Evolutionary conservation across 2,797 vertebrate species (phyloP), one percentile per base, ranked within the genome.

Genomic region (Thunnus albacares): DNA sequence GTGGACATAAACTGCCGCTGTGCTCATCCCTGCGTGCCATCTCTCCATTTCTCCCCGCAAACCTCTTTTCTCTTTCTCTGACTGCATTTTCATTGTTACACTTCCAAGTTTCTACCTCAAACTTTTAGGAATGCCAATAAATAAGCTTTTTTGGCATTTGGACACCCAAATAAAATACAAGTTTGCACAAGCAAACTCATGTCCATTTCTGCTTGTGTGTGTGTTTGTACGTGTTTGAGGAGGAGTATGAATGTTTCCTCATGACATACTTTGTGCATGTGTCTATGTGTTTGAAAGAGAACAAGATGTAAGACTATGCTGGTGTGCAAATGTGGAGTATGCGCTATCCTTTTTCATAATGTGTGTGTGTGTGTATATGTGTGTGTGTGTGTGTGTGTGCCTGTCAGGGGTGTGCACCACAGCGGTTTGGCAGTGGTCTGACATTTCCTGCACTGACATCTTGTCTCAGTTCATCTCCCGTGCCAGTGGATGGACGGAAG

Each of bases 401-500:
- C 81, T 93, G 78, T 92, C 89, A 91, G 90, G 87, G 81, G 75
- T 87, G 81, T 90, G 85, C 79, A 86, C 87, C 73, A 35, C 84
- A 87, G 87, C 68, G 74, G 81, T 94, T 92, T 94, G 94, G 92
- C 93, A 92, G 90, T 87, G 80, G 74, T 86, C 91, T 94, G 93
- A 94, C 93, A 94, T 93, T 93, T 94, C 85, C 90, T 92, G 86
- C 93, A 92, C 92, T 94, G 93, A 92, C 93, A 94, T 94, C 94
- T 93, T 95, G 94, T 95, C 95, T 95, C 89, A 93, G 93, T 95
- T 95, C 91, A 94, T 95, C 91, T 94, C 88, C 90, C 86, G 77
- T 84, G 86, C 89, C 81, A 87, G 82, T 88, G 92, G 92, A 93
- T 81, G 89, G 92, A 93, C 91, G 84, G 89, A 84, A 89, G 90